Percentiles rank a stretch among this genome's conserved stretches.
Conservation (phyloP, 2,113 vertebrate genomes). For the Bombycilla garrulus region DNA sequence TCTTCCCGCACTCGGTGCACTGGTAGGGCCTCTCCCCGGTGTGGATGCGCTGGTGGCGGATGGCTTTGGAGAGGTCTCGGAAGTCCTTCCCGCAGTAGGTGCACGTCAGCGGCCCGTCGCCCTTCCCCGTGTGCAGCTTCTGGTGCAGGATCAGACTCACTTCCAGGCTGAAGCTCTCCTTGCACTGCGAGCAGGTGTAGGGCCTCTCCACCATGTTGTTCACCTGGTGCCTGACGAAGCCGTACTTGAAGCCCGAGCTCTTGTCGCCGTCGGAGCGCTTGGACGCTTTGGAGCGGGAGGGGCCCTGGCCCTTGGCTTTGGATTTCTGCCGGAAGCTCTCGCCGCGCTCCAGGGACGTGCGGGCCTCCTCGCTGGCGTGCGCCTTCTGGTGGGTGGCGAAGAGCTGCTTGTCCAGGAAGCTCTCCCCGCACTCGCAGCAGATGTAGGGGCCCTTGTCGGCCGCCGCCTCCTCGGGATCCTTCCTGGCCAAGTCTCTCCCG, state of each 20-base stretch:
- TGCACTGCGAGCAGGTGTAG: conserved; percentile 87
- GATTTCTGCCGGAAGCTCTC: conserved; percentile 40
- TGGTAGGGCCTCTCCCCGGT: conserved; percentile 91
- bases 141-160: conserved; percentile 90
- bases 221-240: conserved; percentile 45
- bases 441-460: conserved; percentile 81
- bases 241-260: conserved; percentile 48
- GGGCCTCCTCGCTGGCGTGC: conserved; percentile 23
- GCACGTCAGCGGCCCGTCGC: conserved; percentile 78
- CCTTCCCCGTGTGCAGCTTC: conserved; percentile 79
- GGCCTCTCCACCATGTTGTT: conserved; percentile 82
- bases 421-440: conserved; percentile 86
- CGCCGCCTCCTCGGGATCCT: background rate
- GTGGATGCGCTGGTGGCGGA: conserved; percentile 80
- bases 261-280: conserved; percentile 75
- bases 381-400: conserved; percentile 41
- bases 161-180: conserved; percentile 85
- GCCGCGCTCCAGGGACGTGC: conserved; percentile 5
- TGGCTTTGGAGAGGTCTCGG: conserved; percentile 74
- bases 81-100: conserved; percentile 79
- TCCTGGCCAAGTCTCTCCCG: conserved; percentile 57
- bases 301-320: conserved; percentile 72
- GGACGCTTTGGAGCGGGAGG: conserved; percentile 66
- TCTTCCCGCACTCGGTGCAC: conserved; percentile 88
- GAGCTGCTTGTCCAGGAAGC: conserved; percentile 75